A percentile compares a stretch with the other conserved stretches of the same genome.
Evolutionary conservation across 2,888 invertebrate species (phyloP).

Genomic region (Agrotis segetum): DNA sequence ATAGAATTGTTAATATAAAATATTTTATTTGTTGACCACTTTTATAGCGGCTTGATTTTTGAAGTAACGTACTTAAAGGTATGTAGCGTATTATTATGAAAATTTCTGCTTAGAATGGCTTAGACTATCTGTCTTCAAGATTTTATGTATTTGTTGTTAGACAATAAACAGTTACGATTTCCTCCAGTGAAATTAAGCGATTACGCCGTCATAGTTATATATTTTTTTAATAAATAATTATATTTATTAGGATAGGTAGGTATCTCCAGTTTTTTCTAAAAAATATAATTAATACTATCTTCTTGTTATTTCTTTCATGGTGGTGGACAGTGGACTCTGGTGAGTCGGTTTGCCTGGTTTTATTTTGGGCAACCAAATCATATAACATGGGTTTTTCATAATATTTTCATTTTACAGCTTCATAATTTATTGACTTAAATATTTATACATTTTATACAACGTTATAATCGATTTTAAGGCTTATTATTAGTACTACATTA

Average conservation of each 20-base stretch:
- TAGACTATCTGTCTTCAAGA: too few species aligned
- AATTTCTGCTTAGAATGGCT: too few species aligned
- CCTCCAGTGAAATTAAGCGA: neutral
- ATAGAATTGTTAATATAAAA: too few species aligned
- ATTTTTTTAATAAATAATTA: neutral
- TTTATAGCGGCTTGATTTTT: slow-evolving; percentile 10
- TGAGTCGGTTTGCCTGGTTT: slow-evolving; percentile 83
- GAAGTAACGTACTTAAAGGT: neutral
- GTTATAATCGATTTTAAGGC: slow-evolving; percentile 11
- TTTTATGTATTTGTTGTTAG: too few species aligned
- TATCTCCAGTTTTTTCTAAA: neutral
- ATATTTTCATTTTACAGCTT: slow-evolving; percentile 52
- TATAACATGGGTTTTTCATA: slow-evolving; percentile 63
- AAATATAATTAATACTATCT: slow-evolving; percentile 38
- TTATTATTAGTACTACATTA: slow-evolving; percentile 17
- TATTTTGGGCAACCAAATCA: slow-evolving; percentile 71
- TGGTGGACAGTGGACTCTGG: slow-evolving; percentile 86
- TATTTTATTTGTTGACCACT: too few species aligned
- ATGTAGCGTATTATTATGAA: too few species aligned
- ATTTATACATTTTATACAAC: slow-evolving; percentile 18
- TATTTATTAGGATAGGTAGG: slow-evolving; percentile 26
- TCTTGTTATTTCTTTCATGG: slow-evolving; percentile 87
- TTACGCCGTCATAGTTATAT: neutral
- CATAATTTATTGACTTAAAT: slow-evolving; percentile 25
- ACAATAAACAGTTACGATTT: too few species aligned